Conservation (phyloP, 2,888 invertebrate genomes). For the Spatulosminthurus flaviceps region DNA sequence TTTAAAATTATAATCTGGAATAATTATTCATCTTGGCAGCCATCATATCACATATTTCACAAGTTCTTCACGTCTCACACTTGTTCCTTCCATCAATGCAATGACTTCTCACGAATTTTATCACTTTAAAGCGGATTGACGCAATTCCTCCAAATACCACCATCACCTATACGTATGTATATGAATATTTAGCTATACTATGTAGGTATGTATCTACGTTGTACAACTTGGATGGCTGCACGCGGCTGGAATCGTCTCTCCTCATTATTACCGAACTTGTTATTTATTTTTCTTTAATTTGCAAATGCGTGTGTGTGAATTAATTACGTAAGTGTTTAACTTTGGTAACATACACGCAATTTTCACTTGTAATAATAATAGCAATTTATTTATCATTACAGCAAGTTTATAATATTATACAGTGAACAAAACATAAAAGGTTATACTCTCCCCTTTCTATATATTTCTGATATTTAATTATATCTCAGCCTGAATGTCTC, state of each 20-base stretch:
- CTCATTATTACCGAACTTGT: neutral
- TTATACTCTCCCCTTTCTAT: no score
- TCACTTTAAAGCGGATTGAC: neutral
- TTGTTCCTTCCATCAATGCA: neutral
- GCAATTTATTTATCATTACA: neutral
- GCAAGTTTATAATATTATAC: no score
- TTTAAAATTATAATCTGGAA: no score
- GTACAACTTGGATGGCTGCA: neutral
- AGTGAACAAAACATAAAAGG: no score
- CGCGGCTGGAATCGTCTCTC: neutral
- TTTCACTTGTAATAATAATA: neutral
- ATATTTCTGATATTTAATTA: no score
- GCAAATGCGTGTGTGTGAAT: neutral
- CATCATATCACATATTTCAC: neutral
- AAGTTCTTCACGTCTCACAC: neutral
- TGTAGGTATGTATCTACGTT: no score
- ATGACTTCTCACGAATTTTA: neutral
- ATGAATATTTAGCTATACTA: no score
- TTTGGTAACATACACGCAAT: neutral
- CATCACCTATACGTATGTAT: no score
- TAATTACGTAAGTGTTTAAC: neutral
- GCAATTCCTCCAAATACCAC: neutral
- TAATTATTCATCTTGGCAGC: no score
- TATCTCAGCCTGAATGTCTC: no score
- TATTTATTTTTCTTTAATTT: neutral